These are phyloP conservation scores for Polypterus senegalus DNA, from an alignment of 2,113 vertebrate species.

Conservation along the genomic window DNA sequence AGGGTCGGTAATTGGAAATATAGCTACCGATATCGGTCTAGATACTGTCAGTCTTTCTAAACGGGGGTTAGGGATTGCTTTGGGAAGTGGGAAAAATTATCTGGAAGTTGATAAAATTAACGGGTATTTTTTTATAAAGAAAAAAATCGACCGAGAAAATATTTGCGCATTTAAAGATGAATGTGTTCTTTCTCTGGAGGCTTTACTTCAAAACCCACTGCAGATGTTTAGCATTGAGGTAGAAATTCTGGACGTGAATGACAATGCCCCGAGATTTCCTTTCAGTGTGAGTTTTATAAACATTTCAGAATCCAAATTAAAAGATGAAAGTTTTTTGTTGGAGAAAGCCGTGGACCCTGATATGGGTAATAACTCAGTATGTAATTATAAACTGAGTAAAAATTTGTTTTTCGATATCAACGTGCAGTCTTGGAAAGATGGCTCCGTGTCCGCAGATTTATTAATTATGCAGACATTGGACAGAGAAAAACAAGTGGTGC, in stretches of 20 bases:
- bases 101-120: constrained; percentile 22
- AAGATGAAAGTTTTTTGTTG: constrained; percentile 21
- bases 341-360: constrained; percentile 24
- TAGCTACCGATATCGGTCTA: constrained; percentile 13
- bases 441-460: constrained; percentile 37
- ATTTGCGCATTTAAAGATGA: neutral
- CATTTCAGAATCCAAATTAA: constrained; percentile 17
- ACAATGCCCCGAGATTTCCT: constrained; percentile 24
- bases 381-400: constrained; percentile 22
- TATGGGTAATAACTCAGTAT: too few species aligned
- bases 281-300: constrained; percentile 17
- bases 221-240: constrained; percentile 24
- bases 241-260: constrained; percentile 25
- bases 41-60: neutral
- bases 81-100: constrained; percentile 16
- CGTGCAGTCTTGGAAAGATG: constrained; percentile 22
- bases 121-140: constrained; percentile 16
- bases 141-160: constrained; percentile 16
- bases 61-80: constrained; percentile 15
- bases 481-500: neutral
- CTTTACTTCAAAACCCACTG: constrained; percentile 17
- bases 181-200: constrained; percentile 21
- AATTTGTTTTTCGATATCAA: constrained; percentile 43
- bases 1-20: constrained; percentile 16
- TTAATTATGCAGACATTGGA: constrained; percentile 41